These are phyloP conservation scores for Parasteatoda lunata DNA, from an alignment of 2,888 invertebrate species.

Conservation along the genomic window DNA sequence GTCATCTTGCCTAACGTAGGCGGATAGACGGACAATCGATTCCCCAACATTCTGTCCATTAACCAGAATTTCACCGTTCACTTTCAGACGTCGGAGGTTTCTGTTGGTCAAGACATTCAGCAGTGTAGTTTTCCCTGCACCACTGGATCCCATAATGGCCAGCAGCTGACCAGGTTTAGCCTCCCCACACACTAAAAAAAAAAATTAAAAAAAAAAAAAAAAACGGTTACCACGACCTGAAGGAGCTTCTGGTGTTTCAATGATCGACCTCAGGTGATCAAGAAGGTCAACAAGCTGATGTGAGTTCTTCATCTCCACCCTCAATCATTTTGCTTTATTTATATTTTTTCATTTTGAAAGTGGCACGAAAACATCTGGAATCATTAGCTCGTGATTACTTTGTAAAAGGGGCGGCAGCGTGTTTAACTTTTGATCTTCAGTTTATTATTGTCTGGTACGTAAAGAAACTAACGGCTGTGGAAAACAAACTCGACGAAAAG, in stretches of 20 bases:
- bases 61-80: conserved; percentile 75
- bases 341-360: not conserved
- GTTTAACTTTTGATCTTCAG: not conserved
- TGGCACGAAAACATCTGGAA: not conserved
- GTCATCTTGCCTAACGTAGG: conserved; percentile 96
- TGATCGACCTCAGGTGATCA: not conserved
- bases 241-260: too few species aligned
- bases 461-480: not conserved
- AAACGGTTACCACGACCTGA: not conserved
- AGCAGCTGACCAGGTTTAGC: conserved; percentile 90
- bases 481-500: not conserved
- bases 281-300: not conserved
- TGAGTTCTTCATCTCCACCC: not conserved
- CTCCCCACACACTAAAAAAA: conserved; percentile 82
- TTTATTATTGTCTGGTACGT: not conserved
- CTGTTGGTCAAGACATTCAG: conserved; percentile 89
- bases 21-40: conserved; percentile 78
- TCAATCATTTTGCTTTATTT: not conserved
- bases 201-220: not conserved
- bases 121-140: conserved; percentile 95
- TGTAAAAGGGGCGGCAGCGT: not conserved
- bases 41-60: conserved; percentile 80
- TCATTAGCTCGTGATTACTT: not conserved
- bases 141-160: conserved; percentile 86
- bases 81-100: conserved; percentile 77